Conservation (phyloP, 2,113 vertebrate genomes). For the Bostrychus sinensis region DNA sequence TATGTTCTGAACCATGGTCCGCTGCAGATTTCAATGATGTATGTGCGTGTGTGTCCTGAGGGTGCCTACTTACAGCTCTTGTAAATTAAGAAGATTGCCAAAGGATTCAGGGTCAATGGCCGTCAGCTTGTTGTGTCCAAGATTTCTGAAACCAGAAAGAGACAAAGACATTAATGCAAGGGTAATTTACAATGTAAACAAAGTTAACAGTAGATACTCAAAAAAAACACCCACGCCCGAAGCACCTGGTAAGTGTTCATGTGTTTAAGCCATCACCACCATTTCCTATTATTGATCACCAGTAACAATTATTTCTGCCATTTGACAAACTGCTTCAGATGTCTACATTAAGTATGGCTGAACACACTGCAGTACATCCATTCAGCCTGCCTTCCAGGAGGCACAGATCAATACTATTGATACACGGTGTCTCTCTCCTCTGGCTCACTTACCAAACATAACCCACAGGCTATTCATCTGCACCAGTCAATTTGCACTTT, state of each 20-base stretch:
- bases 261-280: constrained; percentile 7
- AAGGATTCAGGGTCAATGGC: constrained; percentile 85
- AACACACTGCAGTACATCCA: constrained; percentile 60
- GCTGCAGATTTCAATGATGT: too few species aligned
- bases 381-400: constrained; percentile 63
- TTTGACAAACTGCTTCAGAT: constrained; percentile 49
- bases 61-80: constrained; percentile 90
- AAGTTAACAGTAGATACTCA: not conserved
- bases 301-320: constrained; percentile 40
- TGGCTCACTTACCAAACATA: constrained; percentile 70
- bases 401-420: constrained; percentile 82
- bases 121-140: constrained; percentile 91
- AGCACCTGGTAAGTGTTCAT: not conserved
- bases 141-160: constrained; percentile 83
- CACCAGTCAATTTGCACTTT: constrained; percentile 86
- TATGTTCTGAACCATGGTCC: too few species aligned
- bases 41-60: not conserved
- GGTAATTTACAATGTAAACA: not conserved
- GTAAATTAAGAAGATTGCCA: constrained; percentile 83
- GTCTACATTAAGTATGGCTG: constrained; percentile 40
- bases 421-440: constrained; percentile 77
- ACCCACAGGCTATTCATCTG: constrained; percentile 83
- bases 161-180: not conserved
- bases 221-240: not conserved
- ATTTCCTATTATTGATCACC: constrained; percentile 32